Evolutionary conservation across 2,113 vertebrate species (phyloP).

Genomic region (Colistium nudipinnis): DNA sequence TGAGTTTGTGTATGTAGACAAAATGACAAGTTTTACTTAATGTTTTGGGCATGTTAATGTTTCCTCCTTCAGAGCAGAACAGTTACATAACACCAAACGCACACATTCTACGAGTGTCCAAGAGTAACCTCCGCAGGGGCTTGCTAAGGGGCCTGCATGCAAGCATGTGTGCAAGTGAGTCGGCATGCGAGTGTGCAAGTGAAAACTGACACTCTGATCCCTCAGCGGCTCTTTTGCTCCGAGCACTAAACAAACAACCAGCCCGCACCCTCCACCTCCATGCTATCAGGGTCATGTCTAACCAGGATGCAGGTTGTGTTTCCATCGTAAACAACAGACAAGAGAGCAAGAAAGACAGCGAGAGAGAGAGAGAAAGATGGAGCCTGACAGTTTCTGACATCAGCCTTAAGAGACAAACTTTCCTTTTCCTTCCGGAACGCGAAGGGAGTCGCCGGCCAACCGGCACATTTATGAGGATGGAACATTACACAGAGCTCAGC

Average conservation of each 20-base stretch:
- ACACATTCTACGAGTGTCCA: constrained; percentile 42
- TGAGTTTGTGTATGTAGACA: rapidly evolving
- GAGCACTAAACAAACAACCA: constrained; percentile 61
- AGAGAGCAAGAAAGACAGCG: background rate
- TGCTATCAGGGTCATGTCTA: constrained; percentile 34
- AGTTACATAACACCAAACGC: constrained; percentile 53
- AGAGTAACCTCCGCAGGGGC: constrained; percentile 50
- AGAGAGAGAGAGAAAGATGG: background rate
- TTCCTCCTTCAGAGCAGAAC: constrained; percentile 29
- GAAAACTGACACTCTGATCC: constrained; percentile 52
- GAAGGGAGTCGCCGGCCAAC: background rate
- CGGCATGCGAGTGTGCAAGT: constrained; percentile 26
- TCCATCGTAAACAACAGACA: background rate
- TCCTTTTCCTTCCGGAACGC: background rate
- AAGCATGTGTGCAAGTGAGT: background rate
- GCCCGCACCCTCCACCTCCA: constrained; percentile 25
- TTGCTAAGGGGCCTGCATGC: constrained; percentile 6
- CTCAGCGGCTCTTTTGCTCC: constrained; percentile 41
- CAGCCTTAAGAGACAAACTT: background rate
- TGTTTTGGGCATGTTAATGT: constrained; percentile 28
- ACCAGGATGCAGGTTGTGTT: constrained; percentile 10
- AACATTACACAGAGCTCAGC: constrained; percentile 5
- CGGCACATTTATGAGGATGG: background rate
- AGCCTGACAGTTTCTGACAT: background rate
- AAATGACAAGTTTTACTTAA: constrained; percentile 29